phyloP scores from a whole-genome alignment of 1,140 invertebrate genomes.

The Hycleus phaleratus region DNA sequence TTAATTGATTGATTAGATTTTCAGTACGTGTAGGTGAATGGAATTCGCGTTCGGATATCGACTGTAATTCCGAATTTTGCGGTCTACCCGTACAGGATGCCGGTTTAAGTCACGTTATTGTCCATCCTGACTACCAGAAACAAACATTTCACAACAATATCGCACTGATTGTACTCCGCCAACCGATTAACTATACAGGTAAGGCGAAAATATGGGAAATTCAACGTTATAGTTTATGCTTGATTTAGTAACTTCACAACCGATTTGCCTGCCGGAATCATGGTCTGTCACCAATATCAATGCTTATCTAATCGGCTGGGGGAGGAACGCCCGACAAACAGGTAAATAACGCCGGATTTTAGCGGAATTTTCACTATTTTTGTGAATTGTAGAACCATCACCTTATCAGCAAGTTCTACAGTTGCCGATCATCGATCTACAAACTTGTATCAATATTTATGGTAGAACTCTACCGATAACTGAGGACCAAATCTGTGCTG shows the following conservation, averaged over 20 bases:
- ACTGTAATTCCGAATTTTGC: constrained; percentile 60
- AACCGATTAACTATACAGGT: constrained; percentile 58
- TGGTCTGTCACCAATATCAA: constrained; percentile 43
- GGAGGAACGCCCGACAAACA: constrained; percentile 36
- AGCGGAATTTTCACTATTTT: constrained; percentile 34
- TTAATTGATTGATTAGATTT: constrained; percentile 36
- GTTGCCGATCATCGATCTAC: constrained; percentile 47
- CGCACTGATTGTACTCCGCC: constrained; percentile 55
- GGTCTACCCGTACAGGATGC: constrained; percentile 55
- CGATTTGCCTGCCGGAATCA: constrained; percentile 45
- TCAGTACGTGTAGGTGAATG: constrained; percentile 60
- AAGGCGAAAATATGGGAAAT: constrained; percentile 5
- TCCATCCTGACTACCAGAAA: constrained; percentile 60
- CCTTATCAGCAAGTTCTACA: constrained; percentile 43
- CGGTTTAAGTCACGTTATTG: constrained; percentile 55
- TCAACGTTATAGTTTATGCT: not conserved
- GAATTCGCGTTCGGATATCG: constrained; percentile 51
- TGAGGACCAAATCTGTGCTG: constrained; percentile 59
- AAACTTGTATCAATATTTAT: constrained; percentile 47
- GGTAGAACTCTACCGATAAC: constrained; percentile 47
- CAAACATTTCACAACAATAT: constrained; percentile 61
- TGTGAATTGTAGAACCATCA: constrained; percentile 28
- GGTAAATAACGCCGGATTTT: constrained; percentile 20
- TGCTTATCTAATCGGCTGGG: constrained; percentile 41
- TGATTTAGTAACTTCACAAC: constrained; percentile 45